These are phyloP conservation scores for Archips crataeganus DNA, from an alignment of 2,888 invertebrate genomes.

Conservation along the genomic window DNA sequence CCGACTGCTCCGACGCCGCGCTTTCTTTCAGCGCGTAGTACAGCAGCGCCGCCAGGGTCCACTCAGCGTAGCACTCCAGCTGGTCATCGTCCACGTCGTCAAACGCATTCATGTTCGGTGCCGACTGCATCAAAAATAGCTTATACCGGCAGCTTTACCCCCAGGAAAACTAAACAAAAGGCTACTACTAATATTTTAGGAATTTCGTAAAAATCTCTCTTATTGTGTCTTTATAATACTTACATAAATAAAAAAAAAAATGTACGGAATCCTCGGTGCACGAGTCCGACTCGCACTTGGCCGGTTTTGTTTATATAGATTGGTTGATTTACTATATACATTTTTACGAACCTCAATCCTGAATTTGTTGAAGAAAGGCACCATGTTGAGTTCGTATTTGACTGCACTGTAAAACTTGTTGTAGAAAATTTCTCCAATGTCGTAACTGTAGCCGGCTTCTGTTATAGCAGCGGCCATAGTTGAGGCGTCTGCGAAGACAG, in stretches of 20 bases:
- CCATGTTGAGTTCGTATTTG: slow-evolving; percentile 86
- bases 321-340: neutral
- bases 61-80: slow-evolving; percentile 90
- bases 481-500: slow-evolving; percentile 89
- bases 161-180: no score
- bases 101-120: slow-evolving; percentile 88
- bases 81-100: slow-evolving; percentile 90
- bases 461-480: slow-evolving; percentile 87
- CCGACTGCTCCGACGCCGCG: slow-evolving; percentile 91
- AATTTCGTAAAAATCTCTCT: no score
- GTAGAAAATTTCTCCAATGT: slow-evolving; percentile 88
- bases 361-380: slow-evolving; percentile 87
- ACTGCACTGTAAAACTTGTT: slow-evolving; percentile 90
- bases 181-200: no score
- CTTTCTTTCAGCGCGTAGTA: slow-evolving; percentile 92
- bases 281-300: no score
- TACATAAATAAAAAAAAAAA: no score
- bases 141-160: no score
- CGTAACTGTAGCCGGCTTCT: slow-evolving; percentile 83
- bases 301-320: no score
- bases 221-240: no score
- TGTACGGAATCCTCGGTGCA: no score
- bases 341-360: slow-evolving; percentile 72
- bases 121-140: slow-evolving; percentile 47
- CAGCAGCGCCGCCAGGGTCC: slow-evolving; percentile 89